Base-by-base conservation (phyloP, 2,113 vertebrate species). In the Eulemur rufifrons region DNA sequence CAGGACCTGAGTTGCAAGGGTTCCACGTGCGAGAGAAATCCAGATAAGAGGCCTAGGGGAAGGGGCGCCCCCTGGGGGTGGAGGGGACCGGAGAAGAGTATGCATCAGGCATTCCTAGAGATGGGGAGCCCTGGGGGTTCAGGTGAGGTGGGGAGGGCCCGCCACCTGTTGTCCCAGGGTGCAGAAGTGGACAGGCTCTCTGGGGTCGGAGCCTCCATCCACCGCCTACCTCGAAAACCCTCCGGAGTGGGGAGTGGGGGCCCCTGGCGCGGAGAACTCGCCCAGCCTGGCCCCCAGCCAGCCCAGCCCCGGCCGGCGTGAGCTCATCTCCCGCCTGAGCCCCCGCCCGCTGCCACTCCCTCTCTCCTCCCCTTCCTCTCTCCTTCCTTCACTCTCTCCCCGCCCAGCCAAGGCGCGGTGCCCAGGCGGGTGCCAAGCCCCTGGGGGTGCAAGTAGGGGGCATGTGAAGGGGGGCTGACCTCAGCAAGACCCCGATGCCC, bases 301-400 rank as follows among this genome's bases (percentile, higher is more conserved):
- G 92, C 74, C 96, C 96, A 97, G 92, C 88, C 97, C 96, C n/a
- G 91, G 92, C 90, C 95, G 80, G 95, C 94, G 96, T 98, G 97
- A 98, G 97, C 97, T 97, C 96, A 97, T 98, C 97, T 97, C 98
- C 91, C 83, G 86, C 90, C 63, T 37, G 71, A 95, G 92, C 86
- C 96, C 96, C 98, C 93, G 92, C 97, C 98, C 54, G 25, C 95
- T 93, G 94, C 97, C 94, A 94, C 97, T 92, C 96, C 96, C 89
- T 96, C 96, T 94, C 97, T 95, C 95, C 97, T 95, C 96, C 97
- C 95, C 96, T 96, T 97, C 93, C 96, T 97, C 97, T 85, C 96
- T 95, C 97, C 59, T 90, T 92, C 80, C 89, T 92, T 83, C 80
- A 64, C 80, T 93, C 97, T 87, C 78, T 95, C 83, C 83, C 54